Percentiles rank a stretch among this genome's conserved stretches.
phyloP scores from a whole-genome alignment of 2,113 vertebrate genomes.

The Vidua macroura region DNA sequence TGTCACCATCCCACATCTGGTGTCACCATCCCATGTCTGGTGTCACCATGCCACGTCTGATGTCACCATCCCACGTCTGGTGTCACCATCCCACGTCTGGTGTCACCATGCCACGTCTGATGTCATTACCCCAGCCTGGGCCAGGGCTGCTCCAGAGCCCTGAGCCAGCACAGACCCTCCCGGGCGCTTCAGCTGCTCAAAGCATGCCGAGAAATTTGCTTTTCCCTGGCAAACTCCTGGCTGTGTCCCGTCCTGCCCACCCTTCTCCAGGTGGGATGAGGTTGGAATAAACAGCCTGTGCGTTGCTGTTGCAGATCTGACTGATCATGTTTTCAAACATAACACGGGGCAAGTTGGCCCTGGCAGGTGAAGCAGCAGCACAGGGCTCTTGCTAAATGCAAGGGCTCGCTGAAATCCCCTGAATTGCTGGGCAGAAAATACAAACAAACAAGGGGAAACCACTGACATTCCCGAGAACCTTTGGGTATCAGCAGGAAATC shows the following conservation, averaged over 20 bases:
- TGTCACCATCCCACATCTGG: not conserved
- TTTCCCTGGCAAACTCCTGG: not conserved
- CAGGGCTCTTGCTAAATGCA: not conserved
- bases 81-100: not conserved
- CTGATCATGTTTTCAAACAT: not conserved
- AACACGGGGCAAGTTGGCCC: not conserved
- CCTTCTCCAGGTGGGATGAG: not conserved
- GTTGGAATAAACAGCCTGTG: not conserved
- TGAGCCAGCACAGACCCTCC: not conserved
- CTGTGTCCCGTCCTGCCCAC: not conserved
- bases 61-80: not conserved
- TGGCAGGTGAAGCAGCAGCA: not conserved
- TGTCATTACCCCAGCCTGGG: rapidly evolving
- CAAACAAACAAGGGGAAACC: not conserved
- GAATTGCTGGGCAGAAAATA: not conserved
- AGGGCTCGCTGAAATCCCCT: not conserved
- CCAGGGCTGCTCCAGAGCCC: not conserved
- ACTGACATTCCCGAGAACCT: constrained; percentile 14
- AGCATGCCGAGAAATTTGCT: not conserved
- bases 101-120: not conserved
- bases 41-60: too few species aligned
- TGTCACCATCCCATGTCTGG: not conserved
- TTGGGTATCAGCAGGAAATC: not conserved
- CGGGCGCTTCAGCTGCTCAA: not conserved
- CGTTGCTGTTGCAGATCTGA: not conserved